phyloP scores from a whole-genome alignment of 2,113 vertebrate species.

The Spheniscus mendiculus region DNA sequence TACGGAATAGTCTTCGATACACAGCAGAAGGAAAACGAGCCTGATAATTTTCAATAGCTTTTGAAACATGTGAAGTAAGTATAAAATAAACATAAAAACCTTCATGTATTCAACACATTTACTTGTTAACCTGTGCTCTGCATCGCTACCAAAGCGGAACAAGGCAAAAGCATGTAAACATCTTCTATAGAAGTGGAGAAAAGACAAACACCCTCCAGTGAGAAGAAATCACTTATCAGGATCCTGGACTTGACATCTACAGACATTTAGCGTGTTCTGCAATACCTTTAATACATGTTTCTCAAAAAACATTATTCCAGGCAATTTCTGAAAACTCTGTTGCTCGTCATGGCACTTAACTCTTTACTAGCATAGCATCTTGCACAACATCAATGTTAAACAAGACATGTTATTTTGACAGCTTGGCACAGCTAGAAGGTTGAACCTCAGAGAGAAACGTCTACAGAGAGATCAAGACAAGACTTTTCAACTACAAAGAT shows the following conservation, averaged over 20 bases:
- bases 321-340: not conserved
- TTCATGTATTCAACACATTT: not conserved
- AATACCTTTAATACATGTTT: not conserved
- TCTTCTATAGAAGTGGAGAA: not conserved
- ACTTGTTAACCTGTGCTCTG: not conserved
- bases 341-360: not conserved
- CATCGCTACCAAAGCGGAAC: fast-evolving
- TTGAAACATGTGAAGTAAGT: not conserved
- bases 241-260: not conserved
- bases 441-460: not conserved
- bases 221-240: not conserved
- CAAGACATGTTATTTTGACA: not conserved
- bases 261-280: not conserved
- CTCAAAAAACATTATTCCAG: not conserved
- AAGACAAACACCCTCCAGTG: not conserved
- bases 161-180: not conserved
- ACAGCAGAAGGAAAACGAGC: not conserved
- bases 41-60: not conserved
- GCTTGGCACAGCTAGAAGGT: not conserved
- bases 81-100: not conserved
- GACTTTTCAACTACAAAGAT: not conserved
- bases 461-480: not conserved
- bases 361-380: not conserved
- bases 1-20: not conserved
- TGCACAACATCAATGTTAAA: not conserved